These are phyloP conservation scores for Agrenia bidenticulata DNA, from an alignment of 2,888 invertebrate genomes.

Conservation along the genomic window DNA sequence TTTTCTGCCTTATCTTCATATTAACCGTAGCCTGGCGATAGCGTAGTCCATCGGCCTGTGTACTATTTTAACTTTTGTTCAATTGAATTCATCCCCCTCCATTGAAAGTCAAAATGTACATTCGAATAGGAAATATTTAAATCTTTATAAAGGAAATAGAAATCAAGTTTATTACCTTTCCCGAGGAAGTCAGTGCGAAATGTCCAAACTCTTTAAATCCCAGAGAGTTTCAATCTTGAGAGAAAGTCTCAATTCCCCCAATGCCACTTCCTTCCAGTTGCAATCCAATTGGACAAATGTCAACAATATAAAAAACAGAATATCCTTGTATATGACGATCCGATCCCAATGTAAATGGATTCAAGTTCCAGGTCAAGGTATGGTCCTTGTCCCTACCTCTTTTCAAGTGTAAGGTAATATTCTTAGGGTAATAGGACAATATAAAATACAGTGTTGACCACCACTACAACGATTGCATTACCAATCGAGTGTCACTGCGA, in stretches of 20 bases:
- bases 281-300: no score
- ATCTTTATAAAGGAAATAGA: no score
- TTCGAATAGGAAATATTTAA: no score
- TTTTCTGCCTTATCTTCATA: not conserved
- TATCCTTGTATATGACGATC: no score
- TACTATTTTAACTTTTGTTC: no score
- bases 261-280: not conserved
- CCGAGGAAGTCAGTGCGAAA: not conserved
- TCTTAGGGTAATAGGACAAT: not conserved
- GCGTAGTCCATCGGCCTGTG: no score
- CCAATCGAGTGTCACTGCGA: not conserved
- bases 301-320: no score
- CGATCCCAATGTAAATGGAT: no score
- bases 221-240: not conserved
- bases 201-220: not conserved
- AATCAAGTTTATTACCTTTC: not conserved
- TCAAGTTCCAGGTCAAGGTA: constrained; percentile 9
- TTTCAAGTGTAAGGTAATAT: not conserved
- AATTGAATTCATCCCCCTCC: no score
- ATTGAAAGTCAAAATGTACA: no score
- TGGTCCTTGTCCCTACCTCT: not conserved
- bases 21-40: not conserved
- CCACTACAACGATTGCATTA: not conserved
- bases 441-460: not conserved
- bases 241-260: not conserved